Evolutionary conservation across 1,140 invertebrate species (phyloP).

Genomic region (Prorops nasuta): DNA sequence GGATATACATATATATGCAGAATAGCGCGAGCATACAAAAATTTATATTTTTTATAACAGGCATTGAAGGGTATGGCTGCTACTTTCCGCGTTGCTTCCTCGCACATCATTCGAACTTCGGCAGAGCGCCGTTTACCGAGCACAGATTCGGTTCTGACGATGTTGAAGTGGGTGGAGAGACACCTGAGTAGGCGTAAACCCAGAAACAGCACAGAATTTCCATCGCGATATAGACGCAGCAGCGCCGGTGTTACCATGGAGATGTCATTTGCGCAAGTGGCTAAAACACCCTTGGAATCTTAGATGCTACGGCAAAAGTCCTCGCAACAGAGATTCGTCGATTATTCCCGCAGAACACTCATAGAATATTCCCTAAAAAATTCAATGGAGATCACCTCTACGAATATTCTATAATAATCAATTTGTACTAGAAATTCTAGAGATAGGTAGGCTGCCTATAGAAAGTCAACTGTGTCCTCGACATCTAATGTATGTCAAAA

Average conservation of each 20-base stretch:
- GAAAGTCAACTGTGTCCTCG: constrained; percentile 10
- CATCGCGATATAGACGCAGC: constrained; percentile 60
- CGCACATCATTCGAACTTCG: constrained; percentile 80
- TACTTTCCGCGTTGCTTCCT: constrained; percentile 83
- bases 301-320: constrained; percentile 14
- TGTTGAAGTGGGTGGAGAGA: constrained; percentile 86
- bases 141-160: constrained; percentile 82
- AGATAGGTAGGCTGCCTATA: too few species aligned
- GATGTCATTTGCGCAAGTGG: constrained; percentile 61
- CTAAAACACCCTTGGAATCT: constrained; percentile 22
- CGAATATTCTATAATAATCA: too few species aligned
- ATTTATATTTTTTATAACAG: constrained; percentile 56
- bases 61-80: constrained; percentile 86
- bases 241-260: constrained; percentile 70
- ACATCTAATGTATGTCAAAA: constrained; percentile 12
- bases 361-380: background rate
- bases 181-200: constrained; percentile 76
- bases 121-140: constrained; percentile 82
- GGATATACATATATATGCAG: too few species aligned
- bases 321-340: too few species aligned
- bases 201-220: constrained; percentile 54
- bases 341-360: too few species aligned
- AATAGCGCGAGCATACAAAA: too few species aligned
- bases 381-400: background rate
- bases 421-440: too few species aligned